Conservation (phyloP, 2,888 invertebrate genomes). For the Orthonevra nobilis region DNA sequence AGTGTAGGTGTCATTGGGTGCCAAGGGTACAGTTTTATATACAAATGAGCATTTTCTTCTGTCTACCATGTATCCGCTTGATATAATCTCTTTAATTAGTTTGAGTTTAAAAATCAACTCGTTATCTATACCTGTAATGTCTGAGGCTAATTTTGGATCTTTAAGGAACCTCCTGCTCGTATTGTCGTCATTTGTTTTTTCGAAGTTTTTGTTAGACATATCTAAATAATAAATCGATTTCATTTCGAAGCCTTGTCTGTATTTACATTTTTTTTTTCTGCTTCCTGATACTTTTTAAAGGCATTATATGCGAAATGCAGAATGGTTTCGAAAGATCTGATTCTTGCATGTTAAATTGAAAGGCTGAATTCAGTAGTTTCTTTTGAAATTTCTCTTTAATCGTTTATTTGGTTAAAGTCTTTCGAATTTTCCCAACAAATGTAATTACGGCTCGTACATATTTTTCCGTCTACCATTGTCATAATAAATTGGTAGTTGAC, state of each 20-base stretch:
- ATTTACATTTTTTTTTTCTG: no score
- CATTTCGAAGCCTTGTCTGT: not conserved
- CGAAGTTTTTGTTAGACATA: not conserved
- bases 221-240: not conserved
- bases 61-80: not conserved
- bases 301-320: no score
- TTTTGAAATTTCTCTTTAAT: not conserved
- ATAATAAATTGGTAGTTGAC: conserved; percentile 1
- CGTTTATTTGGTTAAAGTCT: conserved; percentile 3
- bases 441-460: conserved; percentile 7
- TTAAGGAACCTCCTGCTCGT: not conserved
- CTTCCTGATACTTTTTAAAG: no score
- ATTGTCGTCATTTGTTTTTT: not conserved
- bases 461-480: not conserved
- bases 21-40: not conserved
- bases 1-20: not conserved
- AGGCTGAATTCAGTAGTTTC: not conserved
- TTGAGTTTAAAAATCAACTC: not conserved
- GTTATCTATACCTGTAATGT: not conserved
- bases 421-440: conserved; percentile 27
- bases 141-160: not conserved
- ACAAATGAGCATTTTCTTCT: not conserved
- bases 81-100: not conserved
- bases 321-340: no score
- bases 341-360: not conserved